Evolutionary conservation across 1,140 invertebrate genomes (phyloP).

Genomic region (Meloidogyne hapla): DNA sequence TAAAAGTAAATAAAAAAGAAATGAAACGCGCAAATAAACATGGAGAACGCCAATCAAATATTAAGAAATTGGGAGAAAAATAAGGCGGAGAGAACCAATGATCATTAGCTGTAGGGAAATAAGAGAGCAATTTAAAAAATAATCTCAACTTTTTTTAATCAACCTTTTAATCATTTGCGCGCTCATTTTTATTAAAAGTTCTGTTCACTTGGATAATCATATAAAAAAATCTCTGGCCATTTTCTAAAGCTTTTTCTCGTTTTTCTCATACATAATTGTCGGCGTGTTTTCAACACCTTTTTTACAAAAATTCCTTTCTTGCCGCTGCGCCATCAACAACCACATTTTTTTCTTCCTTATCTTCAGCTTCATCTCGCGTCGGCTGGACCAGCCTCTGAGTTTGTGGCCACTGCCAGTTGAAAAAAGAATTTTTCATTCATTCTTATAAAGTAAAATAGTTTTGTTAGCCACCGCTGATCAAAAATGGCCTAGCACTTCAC

Average conservation of each 20-base stretch:
- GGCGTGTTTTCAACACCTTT: neutral
- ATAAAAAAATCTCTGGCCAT: neutral
- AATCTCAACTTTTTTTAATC: too few species aligned
- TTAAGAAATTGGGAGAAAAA: neutral
- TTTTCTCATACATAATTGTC: neutral
- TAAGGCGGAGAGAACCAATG: neutral
- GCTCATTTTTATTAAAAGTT: too few species aligned
- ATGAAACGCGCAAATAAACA: slow-evolving; percentile 1
- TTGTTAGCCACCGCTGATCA: neutral
- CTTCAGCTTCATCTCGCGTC: neutral
- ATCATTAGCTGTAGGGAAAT: neutral
- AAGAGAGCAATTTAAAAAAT: too few species aligned
- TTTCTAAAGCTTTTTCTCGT: neutral
- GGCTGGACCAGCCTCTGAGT: too few species aligned
- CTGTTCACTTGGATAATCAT: too few species aligned
- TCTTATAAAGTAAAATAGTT: neutral
- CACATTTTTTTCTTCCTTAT: neutral
- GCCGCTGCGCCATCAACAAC: neutral
- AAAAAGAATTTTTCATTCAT: neutral
- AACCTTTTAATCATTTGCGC: too few species aligned
- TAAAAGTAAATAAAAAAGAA: neutral
- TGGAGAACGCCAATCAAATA: neutral
- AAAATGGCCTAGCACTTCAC: neutral
- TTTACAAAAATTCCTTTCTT: neutral
- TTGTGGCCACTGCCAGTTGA: neutral